Evolutionary conservation across 2,888 invertebrate species (phyloP).

Genomic region (Endomychus coccineus): DNA sequence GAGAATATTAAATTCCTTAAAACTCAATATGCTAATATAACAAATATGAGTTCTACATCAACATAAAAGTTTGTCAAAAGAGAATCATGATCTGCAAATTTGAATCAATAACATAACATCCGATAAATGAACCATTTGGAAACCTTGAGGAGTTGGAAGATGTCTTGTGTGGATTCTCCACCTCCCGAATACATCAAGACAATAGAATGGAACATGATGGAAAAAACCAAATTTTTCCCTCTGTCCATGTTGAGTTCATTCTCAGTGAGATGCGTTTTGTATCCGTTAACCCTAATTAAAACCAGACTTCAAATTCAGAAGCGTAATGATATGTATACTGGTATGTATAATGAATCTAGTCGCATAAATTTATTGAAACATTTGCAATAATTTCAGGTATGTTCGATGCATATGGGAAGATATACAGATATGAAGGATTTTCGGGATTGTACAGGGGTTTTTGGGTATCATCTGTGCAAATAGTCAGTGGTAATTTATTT

Average conservation of each 20-base stretch:
- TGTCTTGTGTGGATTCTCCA: conserved; percentile 55
- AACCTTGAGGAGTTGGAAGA: too few species aligned
- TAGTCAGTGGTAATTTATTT: conserved; percentile 40
- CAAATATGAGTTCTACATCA: too few species aligned
- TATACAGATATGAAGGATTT: conserved; percentile 75
- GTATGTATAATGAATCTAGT: conserved; percentile 41
- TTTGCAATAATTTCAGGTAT: conserved; percentile 49
- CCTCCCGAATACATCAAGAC: conserved; percentile 62
- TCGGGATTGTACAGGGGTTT: conserved; percentile 89
- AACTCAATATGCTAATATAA: too few species aligned
- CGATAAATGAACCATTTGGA: too few species aligned
- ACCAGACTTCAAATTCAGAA: conserved; percentile 87
- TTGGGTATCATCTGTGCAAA: conserved; percentile 81
- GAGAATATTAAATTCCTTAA: too few species aligned
- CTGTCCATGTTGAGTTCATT: conserved; percentile 85
- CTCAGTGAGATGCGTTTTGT: conserved; percentile 67
- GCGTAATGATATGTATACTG: conserved; percentile 73
- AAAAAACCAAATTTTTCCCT: conserved; percentile 89
- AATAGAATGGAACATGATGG: conserved; percentile 98
- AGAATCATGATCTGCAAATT: too few species aligned
- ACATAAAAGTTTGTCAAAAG: too few species aligned
- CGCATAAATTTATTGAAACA: conserved; percentile 6
- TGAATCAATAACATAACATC: too few species aligned
- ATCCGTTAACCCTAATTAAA: conserved; percentile 89
- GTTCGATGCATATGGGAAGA: conserved; percentile 83